A percentile compares a stretch with the other conserved stretches of the same genome.
Conservation (phyloP, 2,113 vertebrate species). For the Centropus bengalensis region DNA sequence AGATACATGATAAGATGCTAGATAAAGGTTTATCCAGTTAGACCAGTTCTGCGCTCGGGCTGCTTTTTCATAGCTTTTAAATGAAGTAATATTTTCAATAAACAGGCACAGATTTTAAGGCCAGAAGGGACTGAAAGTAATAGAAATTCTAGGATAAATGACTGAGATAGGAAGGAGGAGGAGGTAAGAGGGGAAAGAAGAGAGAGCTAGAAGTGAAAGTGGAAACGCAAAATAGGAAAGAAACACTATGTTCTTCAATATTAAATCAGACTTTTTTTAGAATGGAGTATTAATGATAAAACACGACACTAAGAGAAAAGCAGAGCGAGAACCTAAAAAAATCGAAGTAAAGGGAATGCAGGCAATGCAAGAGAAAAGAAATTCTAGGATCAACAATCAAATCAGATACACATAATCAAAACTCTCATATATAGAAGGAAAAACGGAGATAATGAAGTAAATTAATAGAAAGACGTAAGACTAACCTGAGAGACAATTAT, state of each 20-base stretch:
- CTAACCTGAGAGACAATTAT: not conserved
- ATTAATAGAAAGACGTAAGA: not conserved
- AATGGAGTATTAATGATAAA: not conserved
- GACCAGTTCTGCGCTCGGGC: not conserved
- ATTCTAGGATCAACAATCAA: not conserved
- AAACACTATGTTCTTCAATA: not conserved
- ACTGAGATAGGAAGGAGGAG: not conserved
- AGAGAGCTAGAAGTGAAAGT: not conserved
- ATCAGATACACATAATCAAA: not conserved
- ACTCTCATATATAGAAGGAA: not conserved
- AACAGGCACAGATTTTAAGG: not conserved
- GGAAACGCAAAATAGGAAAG: not conserved
- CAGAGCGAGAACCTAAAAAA: not conserved
- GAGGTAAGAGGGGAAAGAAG: not conserved
- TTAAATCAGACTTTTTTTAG: not conserved
- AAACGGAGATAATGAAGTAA: not conserved
- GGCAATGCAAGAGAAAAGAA: not conserved
- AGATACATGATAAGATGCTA: accelerated
- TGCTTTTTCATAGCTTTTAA: not conserved
- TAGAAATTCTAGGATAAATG: not conserved
- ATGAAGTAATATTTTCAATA: not conserved
- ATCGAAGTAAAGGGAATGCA: not conserved
- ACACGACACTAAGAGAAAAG: not conserved
- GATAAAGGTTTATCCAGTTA: not conserved
- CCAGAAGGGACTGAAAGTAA: not conserved